These are phyloP conservation scores for Apantesis nais DNA, from an alignment of 2,888 invertebrate species.

Conservation along the genomic window DNA sequence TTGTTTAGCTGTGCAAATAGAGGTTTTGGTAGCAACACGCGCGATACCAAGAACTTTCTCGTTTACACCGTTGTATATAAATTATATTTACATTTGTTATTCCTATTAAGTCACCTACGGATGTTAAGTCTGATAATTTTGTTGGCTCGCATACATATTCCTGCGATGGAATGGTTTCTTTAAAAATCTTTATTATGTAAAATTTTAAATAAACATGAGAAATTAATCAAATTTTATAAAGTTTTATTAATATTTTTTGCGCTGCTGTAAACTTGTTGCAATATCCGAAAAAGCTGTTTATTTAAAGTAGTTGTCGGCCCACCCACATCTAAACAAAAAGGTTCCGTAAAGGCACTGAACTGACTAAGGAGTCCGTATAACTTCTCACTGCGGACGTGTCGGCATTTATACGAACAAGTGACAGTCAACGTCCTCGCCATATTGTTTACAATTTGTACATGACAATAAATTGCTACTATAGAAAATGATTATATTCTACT, in stretches of 20 bases:
- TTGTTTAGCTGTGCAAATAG: slow-evolving; percentile 83
- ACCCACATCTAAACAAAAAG: slow-evolving; percentile 56
- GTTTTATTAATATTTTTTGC: background rate
- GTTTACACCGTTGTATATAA: slow-evolving; percentile 67
- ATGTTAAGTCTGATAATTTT: slow-evolving; percentile 57
- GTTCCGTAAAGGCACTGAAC: slow-evolving; percentile 37
- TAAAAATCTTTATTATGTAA: background rate
- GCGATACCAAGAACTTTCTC: slow-evolving; percentile 76
- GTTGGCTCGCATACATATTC: slow-evolving; percentile 42
- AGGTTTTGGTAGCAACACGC: slow-evolving; percentile 74
- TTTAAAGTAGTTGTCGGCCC: slow-evolving; percentile 41
- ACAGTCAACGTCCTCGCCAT: slow-evolving; percentile 42
- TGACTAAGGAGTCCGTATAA: slow-evolving; percentile 37
- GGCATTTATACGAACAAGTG: slow-evolving; percentile 64
- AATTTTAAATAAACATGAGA: background rate
- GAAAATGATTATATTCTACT: slow-evolving; percentile 34
- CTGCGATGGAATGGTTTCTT: slow-evolving; percentile 30
- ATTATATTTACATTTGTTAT: slow-evolving; percentile 71
- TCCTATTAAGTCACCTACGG: slow-evolving; percentile 59
- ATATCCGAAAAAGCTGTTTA: background rate
- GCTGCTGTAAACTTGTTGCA: background rate
- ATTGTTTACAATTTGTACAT: slow-evolving; percentile 41
- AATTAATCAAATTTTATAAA: no score
- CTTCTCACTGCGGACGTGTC: slow-evolving; percentile 59
- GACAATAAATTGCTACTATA: slow-evolving; percentile 35